These are phyloP conservation scores for Melanocharis versteri DNA, from an alignment of 2,113 vertebrate species.

Conservation along the genomic window DNA sequence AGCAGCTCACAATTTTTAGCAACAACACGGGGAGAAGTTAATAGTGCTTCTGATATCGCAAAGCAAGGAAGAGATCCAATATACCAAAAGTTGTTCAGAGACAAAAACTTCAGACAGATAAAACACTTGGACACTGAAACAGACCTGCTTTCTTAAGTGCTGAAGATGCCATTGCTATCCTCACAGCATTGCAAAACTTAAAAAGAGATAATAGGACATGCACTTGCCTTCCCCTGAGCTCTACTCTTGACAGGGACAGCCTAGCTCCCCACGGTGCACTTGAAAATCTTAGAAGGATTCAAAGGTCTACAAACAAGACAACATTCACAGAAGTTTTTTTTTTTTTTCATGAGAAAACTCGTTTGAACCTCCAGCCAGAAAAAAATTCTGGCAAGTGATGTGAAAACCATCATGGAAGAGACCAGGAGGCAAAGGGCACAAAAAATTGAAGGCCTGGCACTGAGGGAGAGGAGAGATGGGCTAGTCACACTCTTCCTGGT, in stretches of 20 bases:
- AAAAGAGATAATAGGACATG: neutral
- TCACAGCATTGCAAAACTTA: neutral
- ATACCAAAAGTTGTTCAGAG: neutral
- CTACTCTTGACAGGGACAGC: neutral
- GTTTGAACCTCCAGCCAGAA: neutral
- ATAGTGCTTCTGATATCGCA: neutral
- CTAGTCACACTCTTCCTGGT: neutral
- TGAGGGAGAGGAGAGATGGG: neutral
- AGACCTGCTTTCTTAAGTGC: neutral
- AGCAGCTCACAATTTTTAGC: neutral
- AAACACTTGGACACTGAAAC: neutral
- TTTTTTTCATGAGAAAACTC: neutral
- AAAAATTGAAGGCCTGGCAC: neutral
- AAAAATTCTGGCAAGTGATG: neutral
- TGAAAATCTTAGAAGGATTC: neutral
- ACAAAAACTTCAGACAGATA: neutral
- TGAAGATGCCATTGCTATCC: neutral
- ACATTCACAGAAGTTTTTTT: rapidly evolving
- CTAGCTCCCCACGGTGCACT: rapidly evolving
- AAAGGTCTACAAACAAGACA: neutral
- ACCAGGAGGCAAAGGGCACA: neutral
- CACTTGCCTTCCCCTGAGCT: neutral
- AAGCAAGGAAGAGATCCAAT: neutral
- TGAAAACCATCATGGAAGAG: neutral
- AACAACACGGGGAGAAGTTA: neutral